Evolutionary conservation across 2,113 vertebrate genomes (phyloP).

Genomic region (Python bivittatus): DNA sequence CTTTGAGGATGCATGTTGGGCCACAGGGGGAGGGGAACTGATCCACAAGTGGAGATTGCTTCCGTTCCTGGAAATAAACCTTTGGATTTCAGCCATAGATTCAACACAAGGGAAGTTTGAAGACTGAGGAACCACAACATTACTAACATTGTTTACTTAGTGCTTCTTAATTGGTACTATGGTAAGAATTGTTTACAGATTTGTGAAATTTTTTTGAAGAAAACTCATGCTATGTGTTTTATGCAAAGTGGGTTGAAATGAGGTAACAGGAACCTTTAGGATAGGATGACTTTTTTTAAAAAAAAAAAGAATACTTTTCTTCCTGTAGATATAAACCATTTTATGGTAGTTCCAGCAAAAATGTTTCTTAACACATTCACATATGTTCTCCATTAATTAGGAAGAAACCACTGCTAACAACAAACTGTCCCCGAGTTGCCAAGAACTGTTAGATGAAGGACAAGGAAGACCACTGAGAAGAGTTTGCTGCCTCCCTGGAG

Average conservation of each 20-base stretch:
- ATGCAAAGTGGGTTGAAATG: conserved; percentile 64
- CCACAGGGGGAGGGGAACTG: not conserved
- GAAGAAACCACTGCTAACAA: conserved; percentile 69
- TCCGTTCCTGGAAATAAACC: not conserved
- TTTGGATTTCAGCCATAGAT: not conserved
- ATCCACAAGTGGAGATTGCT: too few relatives aligned
- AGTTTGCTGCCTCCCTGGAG: conserved; percentile 31
- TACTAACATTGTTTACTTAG: conserved; percentile 27
- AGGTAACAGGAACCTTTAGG: conserved; percentile 71
- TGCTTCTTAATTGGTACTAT: conserved; percentile 62
- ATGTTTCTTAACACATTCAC: conserved; percentile 56
- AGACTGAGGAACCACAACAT: not conserved
- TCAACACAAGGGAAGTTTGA: not conserved
- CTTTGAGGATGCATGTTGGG: not conserved
- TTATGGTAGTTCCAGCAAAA: conserved; percentile 63
- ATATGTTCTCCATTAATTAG: conserved; percentile 74
- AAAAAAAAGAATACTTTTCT: not conserved
- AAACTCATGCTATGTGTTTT: conserved; percentile 44
- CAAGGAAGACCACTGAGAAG: conserved; percentile 63
- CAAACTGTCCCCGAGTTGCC: conserved; percentile 66
- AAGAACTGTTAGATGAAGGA: conserved; percentile 66
- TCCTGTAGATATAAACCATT: conserved; percentile 65
- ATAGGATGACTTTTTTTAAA: conserved; percentile 45
- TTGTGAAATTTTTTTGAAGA: conserved; percentile 61
- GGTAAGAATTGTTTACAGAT: conserved; percentile 63